These are phyloP conservation scores for Chrysaora quinquecirrha DNA, from an alignment of 30 jellyfish, hydroid and myxozoan species.

Conservation along the genomic window DNA sequence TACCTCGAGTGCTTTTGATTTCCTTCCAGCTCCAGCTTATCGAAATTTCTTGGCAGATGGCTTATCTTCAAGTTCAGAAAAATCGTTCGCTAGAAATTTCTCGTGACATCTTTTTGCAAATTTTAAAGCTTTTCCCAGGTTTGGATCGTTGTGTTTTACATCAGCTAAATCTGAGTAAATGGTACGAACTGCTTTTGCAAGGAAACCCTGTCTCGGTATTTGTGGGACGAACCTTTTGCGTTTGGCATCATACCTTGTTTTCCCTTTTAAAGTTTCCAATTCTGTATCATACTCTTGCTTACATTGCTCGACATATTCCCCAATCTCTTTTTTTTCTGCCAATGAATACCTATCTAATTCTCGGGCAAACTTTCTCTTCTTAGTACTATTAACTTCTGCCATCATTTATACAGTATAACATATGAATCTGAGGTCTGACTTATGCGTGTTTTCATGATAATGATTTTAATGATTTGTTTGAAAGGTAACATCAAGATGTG, in stretches of 20 bases:
- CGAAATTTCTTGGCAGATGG: slow-evolving; percentile 12
- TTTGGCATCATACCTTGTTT: slow-evolving; percentile 43
- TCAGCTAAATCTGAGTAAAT: slow-evolving; percentile 75
- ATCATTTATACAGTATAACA: too few relatives aligned
- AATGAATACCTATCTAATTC: background rate
- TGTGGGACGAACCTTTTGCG: slow-evolving; percentile 42
- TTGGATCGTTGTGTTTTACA: slow-evolving; percentile 56
- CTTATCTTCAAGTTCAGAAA: background rate
- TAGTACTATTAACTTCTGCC: too few relatives aligned
- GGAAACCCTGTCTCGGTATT: slow-evolving; percentile 57
- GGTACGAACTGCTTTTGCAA: slow-evolving; percentile 73
- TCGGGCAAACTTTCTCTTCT: too few relatives aligned
- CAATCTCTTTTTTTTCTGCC: background rate
- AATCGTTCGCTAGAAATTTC: slow-evolving; percentile 38
- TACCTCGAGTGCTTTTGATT: slow-evolving; percentile 57
- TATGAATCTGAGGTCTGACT: too few relatives aligned
- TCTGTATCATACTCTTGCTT: slow-evolving; percentile 33
- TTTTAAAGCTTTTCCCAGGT: slow-evolving; percentile 58
- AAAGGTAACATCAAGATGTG: too few relatives aligned
- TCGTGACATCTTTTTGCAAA: slow-evolving; percentile 36
- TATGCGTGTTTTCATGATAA: too few relatives aligned
- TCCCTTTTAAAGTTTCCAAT: background rate
- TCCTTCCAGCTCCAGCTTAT: slow-evolving; percentile 48
- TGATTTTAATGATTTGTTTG: too few relatives aligned
- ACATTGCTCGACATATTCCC: background rate